Percentiles rank a stretch among this genome's conserved stretches.
phyloP scores from a whole-genome alignment of 2,113 vertebrate species.

The Chloropsis cyanopogon region DNA sequence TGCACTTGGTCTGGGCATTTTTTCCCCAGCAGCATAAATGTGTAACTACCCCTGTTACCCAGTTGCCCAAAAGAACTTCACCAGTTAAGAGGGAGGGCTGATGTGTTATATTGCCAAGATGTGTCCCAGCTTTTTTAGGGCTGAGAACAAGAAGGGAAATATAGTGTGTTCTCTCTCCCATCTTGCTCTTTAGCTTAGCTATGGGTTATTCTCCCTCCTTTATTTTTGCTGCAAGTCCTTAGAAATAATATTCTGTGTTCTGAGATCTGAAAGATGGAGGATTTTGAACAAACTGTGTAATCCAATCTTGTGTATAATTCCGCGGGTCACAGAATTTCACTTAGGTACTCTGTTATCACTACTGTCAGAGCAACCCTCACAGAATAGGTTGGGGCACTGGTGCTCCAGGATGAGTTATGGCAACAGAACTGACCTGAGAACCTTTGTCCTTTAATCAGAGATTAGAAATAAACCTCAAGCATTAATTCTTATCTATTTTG shows the following conservation, averaged over 20 bases:
- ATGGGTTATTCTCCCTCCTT: not conserved
- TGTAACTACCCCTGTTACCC: not conserved
- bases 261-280: not conserved
- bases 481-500: not conserved
- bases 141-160: not conserved
- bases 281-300: not conserved
- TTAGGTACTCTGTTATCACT: not conserved
- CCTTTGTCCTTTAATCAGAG: not conserved
- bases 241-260: not conserved
- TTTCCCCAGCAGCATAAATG: not conserved
- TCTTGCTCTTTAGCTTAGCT: not conserved
- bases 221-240: not conserved
- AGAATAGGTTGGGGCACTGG: not conserved
- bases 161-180: accelerated
- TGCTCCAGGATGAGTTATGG: not conserved
- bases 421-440: not conserved
- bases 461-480: not conserved
- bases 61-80: not conserved
- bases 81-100: not conserved
- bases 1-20: not conserved
- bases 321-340: not conserved
- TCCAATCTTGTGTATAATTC: not conserved
- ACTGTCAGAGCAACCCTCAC: not conserved
- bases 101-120: accelerated
- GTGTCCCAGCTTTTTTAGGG: not conserved